phyloP scores from a whole-genome alignment of 2,113 vertebrate genomes.

The Puffinus mauretanicus region DNA sequence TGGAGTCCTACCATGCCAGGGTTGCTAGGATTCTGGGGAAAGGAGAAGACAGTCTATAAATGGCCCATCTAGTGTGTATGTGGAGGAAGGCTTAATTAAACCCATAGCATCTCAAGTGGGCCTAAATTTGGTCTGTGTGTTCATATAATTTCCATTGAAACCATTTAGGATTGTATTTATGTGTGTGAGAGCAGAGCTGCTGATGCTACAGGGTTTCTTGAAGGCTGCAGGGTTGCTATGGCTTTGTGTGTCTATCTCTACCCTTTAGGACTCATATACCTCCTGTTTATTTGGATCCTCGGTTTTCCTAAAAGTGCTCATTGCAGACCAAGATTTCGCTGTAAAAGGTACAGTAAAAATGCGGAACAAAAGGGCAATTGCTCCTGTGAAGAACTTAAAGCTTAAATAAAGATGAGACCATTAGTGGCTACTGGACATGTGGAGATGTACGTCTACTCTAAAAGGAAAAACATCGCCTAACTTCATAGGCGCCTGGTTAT shows the following conservation, averaged over 20 bases:
- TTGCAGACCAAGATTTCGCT: background rate
- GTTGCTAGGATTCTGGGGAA: background rate
- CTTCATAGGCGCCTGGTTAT: background rate
- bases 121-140: background rate
- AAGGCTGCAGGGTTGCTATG: background rate
- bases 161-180: background rate
- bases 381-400: background rate
- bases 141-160: background rate
- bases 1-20: background rate
- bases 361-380: background rate
- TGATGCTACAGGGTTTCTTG: background rate
- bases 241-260: background rate
- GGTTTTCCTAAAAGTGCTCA: background rate
- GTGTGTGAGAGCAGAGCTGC: background rate
- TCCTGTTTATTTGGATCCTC: background rate
- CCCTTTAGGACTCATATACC: background rate
- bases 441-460: rapidly evolving
- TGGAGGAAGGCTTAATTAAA: background rate
- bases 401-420: background rate
- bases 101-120: background rate
- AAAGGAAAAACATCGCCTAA: background rate
- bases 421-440: no score
- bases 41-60: background rate
- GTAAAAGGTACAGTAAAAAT: background rate
- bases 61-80: background rate